phyloP scores from a whole-genome alignment of 1,140 invertebrate species.

The Anastrepha obliqua region DNA sequence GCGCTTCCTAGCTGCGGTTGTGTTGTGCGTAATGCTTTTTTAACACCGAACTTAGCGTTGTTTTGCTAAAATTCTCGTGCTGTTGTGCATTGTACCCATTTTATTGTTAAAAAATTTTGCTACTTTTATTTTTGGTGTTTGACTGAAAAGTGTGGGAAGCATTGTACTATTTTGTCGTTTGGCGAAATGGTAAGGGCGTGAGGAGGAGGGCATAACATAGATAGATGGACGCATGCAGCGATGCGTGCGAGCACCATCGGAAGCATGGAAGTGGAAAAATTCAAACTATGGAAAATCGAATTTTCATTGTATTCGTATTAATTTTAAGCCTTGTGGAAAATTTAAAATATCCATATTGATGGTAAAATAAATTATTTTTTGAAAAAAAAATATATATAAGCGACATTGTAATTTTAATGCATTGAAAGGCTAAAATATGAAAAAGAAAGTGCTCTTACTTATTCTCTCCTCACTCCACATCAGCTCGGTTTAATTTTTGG shows the following conservation, averaged over 20 bases:
- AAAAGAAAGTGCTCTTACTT: no score
- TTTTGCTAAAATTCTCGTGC: conserved; percentile 19
- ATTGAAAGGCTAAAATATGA: no score
- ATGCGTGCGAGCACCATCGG: not conserved
- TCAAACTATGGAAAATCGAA: conserved; percentile 14
- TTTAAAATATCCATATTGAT: not conserved
- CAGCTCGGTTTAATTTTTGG: no score
- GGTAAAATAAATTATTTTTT: not conserved
- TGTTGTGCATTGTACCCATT: conserved; percentile 34
- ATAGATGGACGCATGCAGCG: not conserved
- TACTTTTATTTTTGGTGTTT: not conserved
- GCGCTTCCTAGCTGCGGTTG: no score
- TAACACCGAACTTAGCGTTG: not conserved
- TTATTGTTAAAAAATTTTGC: conserved; percentile 26
- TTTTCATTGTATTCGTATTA: conserved; percentile 12
- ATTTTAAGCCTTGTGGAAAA: not conserved
- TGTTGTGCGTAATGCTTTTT: conserved; percentile 18
- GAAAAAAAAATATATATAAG: not conserved
- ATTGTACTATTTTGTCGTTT: not conserved
- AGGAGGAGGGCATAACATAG: not conserved
- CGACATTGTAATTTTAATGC: no score
- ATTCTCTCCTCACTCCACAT: no score
- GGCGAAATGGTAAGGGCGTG: not conserved
- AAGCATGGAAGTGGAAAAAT: conserved; percentile 32
- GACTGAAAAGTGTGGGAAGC: not conserved